Evolutionary conservation across 2,797 vertebrate genomes (phyloP), one percentile per base, ranked within the genome.

Genomic region (Spondyliosoma cantharus): DNA sequence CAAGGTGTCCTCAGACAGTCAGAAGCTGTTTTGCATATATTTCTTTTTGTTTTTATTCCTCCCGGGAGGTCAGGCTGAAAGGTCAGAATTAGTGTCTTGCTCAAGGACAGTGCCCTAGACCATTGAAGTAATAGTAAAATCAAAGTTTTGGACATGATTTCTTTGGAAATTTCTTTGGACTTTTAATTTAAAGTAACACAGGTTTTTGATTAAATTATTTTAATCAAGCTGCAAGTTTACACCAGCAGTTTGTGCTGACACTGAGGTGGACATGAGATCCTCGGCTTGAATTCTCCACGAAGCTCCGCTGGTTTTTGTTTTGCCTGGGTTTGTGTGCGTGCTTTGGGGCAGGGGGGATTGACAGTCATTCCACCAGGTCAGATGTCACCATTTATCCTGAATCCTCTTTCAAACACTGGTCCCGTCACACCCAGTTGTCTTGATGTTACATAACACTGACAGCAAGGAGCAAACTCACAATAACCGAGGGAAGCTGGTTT

Each of bases 331-430:
- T 80, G 76, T 49, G 52, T 50, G 49, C 42, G 52, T 59, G 37
- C 45, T 83, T 69, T 66, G 65, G 57, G 46, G 15, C 2, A 0
- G n/a, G 27, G 22, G 53, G 60, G 60, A 70, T 63, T 48, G 54
- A 67, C 71, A 22, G 27, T 76, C 25, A 77, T 81, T 59, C 50
- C 15, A 8, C 14, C 3, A 66, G 74, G 83, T 88, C 78, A 88
- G 24, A 87, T 73, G 78, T 81, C 80, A 70, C n/a, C 57, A 29
- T 75, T 76, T 59, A 74, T 71, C 57, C 42, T 17, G 43, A 76
- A 53, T 81, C 76, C 46, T 72, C 50, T 78, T 71, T 80, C 52
- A 69, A 72, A 61, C 48, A 49, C 20, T 54, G 0, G 13, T 57
- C 62, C 19, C 0, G 22, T n/a, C 50, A 48, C 0, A 0, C 56